phyloP scores from a whole-genome alignment of 1,140 invertebrate genomes.

The Neocloeon triangulifer region DNA sequence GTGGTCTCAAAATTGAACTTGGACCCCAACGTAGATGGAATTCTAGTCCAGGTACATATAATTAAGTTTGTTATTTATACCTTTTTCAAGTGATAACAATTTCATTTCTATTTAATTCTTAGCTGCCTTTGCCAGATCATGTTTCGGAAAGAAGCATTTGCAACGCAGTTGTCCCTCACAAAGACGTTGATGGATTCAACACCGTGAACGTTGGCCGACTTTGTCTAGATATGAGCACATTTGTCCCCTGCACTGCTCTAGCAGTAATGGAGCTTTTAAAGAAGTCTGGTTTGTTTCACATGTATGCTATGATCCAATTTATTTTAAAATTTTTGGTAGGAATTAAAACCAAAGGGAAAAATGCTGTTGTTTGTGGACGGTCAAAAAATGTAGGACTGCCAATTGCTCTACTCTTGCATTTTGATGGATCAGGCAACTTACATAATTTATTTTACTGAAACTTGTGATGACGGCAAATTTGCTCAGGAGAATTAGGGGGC shows the following conservation, averaged over 20 bases:
- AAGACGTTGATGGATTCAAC: conserved; percentile 86
- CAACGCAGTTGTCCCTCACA: conserved; percentile 51
- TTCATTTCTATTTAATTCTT: conserved; percentile 1
- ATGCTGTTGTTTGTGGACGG: conserved; percentile 67
- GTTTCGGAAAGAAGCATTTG: conserved; percentile 54
- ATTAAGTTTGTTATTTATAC: background rate
- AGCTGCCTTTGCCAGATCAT: conserved; percentile 49
- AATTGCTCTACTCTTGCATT: conserved; percentile 55
- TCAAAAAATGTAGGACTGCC: conserved; percentile 81
- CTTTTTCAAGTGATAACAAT: background rate
- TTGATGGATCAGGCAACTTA: conserved; percentile 23
- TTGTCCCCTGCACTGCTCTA: conserved; percentile 67
- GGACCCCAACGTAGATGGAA: conserved; percentile 47
- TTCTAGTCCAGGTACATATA: conserved; percentile 43
- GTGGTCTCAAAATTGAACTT: conserved; percentile 42
- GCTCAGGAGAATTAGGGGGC: conserved; percentile 28
- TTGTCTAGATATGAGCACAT: conserved; percentile 43
- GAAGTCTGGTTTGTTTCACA: conserved; percentile 18
- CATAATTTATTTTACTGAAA: background rate
- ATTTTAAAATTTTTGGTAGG: conserved; percentile 20
- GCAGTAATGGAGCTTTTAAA: conserved; percentile 58
- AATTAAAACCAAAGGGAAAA: conserved; percentile 58
- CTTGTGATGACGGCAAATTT: background rate
- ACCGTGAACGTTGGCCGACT: conserved; percentile 54
- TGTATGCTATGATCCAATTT: background rate